Base-by-base conservation (phyloP, 1,140 invertebrate genomes). In the Drosophila virilis region DNA sequence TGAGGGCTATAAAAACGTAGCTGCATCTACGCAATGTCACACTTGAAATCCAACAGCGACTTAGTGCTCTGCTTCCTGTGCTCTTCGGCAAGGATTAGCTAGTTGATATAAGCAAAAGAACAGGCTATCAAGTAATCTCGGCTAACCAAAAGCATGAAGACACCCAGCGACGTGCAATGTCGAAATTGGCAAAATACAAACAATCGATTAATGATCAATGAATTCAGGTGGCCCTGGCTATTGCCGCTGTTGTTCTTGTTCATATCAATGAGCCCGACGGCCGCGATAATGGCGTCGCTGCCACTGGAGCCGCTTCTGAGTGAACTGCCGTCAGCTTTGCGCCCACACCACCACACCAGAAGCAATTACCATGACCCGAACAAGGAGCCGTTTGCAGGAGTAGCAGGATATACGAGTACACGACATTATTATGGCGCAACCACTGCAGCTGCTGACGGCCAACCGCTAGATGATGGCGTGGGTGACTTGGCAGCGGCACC, bases 141-240 rank as follows among this genome's bases (percentile, higher is more conserved):
- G 22, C 22, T 22, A 22, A 45, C 4, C 9, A 45, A 45, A 6
- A 7, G 8, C 62, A 77, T 82, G 80, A 42, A 32, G 64, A 17
- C 33, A 48, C 38, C 48, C 22, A 64, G 48, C n/a, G 42, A 43
- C 45, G 50, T 17, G 55, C 66, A 66, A 28, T 46, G 51, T 52
- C 67, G 43, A 57, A 64, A 58, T 65, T 37, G 51, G 28, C 66
- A 48, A 50, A 15, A 46, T 57, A 72, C 73, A 61, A 69, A 75
- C 51, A 62, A 74, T 69, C 70, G 74, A 80, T 75, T 89, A 89
- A 80, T 72, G 80, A 84, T 89, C 84, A 80, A 89, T 89, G 77
- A 72, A 75, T 80, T 89, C 71, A 67, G 74, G 48, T 48, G 65
- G 60, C 60, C 51, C 10, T 12, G 32, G 42, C 28, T 32, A 17